These are phyloP conservation scores for Arnoldichthys spilopterus DNA, from an alignment of 2,797 vertebrate genomes.

Conservation along the genomic window DNA sequence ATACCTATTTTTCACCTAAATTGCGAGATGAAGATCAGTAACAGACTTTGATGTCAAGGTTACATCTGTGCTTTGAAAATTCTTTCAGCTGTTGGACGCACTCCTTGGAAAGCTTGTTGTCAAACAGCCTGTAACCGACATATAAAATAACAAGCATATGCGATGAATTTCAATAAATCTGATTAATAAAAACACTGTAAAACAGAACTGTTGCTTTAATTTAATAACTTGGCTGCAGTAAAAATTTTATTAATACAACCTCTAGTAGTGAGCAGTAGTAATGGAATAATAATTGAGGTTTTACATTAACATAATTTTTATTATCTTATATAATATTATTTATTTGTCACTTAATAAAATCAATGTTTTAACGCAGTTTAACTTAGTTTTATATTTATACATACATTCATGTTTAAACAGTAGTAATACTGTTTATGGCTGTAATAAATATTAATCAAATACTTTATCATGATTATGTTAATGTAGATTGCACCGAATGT, in stretches of 20 bases:
- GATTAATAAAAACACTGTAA: neutral
- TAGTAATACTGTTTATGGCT: no score
- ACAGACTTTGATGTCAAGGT: conserved; percentile 64
- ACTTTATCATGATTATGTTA: no score
- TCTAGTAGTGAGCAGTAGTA: neutral
- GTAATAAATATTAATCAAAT: no score
- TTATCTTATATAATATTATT: no score
- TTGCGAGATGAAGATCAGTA: conserved; percentile 41
- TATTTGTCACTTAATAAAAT: no score
- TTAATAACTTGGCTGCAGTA: neutral
- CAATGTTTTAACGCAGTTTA: no score
- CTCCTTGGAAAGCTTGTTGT: conserved; percentile 64
- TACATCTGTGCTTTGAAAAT: conserved; percentile 55
- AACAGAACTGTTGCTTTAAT: neutral
- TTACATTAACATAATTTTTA: no score
- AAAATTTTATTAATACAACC: neutral
- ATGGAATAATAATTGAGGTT: neutral
- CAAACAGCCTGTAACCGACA: conserved; percentile 56
- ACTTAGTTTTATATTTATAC: no score
- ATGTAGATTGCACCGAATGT: no score
- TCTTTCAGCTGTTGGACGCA: conserved; percentile 58
- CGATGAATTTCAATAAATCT: neutral
- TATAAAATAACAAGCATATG: neutral
- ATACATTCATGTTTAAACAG: no score
- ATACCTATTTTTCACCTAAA: neutral